Percentiles rank a stretch among this genome's conserved stretches.
Conservation (phyloP, 2,888 invertebrate genomes). For the Eupithecia subfuscata region DNA sequence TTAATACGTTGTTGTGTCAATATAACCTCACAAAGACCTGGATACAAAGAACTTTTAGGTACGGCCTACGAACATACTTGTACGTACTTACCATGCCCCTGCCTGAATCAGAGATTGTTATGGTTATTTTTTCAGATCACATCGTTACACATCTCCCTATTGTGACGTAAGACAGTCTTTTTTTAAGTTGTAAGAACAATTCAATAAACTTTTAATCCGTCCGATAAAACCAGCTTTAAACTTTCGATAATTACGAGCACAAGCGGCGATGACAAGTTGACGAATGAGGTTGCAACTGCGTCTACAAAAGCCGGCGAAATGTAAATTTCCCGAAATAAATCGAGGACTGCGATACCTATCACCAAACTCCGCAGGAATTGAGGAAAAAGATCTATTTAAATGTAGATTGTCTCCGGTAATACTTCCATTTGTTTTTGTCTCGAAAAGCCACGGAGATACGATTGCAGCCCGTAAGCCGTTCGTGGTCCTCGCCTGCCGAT, state of each 20-base stretch:
- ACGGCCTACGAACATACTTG: too few relatives aligned
- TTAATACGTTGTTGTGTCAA: too few relatives aligned
- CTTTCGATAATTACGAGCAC: conserved; percentile 28
- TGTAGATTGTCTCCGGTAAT: conserved; percentile 82
- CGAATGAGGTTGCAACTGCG: conserved; percentile 47
- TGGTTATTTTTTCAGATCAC: background rate
- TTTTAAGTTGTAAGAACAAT: background rate
- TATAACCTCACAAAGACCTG: background rate
- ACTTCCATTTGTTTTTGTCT: conserved; percentile 83
- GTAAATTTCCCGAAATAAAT: conserved; percentile 80
- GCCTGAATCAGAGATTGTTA: background rate
- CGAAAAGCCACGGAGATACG: conserved; percentile 72
- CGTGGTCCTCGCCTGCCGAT: conserved; percentile 57
- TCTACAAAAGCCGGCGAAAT: conserved; percentile 59
- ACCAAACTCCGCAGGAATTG: conserved; percentile 79
- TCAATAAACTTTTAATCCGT: background rate
- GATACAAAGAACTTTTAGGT: too few relatives aligned
- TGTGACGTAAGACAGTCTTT: background rate
- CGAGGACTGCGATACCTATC: conserved; percentile 79
- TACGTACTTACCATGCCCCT: too few relatives aligned
- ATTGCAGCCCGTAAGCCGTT: conserved; percentile 66
- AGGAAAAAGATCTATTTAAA: conserved; percentile 83
- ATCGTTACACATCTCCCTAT: background rate
- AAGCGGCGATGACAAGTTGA: conserved; percentile 48
- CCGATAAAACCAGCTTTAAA: background rate